phyloP scores from a whole-genome alignment of 2,113 vertebrate genomes.

The Girardinichthys multiradiatus region DNA sequence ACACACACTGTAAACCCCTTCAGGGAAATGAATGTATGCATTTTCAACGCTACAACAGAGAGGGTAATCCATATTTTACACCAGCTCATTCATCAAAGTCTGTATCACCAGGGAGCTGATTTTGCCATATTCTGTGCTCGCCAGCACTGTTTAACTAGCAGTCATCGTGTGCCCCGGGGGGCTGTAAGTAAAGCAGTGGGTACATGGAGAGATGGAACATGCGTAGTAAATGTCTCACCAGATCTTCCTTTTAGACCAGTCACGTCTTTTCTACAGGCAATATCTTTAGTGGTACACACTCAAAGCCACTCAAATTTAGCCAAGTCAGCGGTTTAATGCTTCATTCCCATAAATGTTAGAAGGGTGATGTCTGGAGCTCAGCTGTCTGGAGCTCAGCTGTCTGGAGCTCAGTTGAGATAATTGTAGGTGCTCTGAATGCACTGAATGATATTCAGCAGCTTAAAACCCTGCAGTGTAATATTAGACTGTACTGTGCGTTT shows the following conservation, averaged over 20 bases:
- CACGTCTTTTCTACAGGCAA: conserved; percentile 38
- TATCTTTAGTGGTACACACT: conserved; percentile 40
- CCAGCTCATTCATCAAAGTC: conserved; percentile 67
- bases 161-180: conserved; percentile 34
- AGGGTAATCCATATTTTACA: conserved; percentile 62
- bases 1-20: conserved; percentile 9
- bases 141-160: conserved; percentile 54
- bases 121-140: conserved; percentile 33
- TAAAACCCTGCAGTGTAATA: neutral
- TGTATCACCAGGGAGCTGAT: conserved; percentile 54
- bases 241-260: conserved; percentile 31
- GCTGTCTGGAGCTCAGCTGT: too few species aligned
- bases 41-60: conserved; percentile 38
- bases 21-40: conserved; percentile 34
- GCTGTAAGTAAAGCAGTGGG: conserved; percentile 46
- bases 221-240: conserved; percentile 49
- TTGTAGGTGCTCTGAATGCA: conserved; percentile 4
- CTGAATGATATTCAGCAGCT: conserved; percentile 2
- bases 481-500: too few species aligned
- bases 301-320: conserved; percentile 31
- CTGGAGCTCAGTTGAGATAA: conserved; percentile 22
- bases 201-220: conserved; percentile 54
- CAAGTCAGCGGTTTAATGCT: conserved; percentile 14
- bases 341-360: conserved; percentile 18
- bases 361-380: conserved; percentile 5